A percentile compares a stretch with the other conserved stretches of the same genome.
These are phyloP conservation scores for Engystomops pustulosus DNA, from an alignment of 2,113 vertebrate genomes.

Conservation along the genomic window DNA sequence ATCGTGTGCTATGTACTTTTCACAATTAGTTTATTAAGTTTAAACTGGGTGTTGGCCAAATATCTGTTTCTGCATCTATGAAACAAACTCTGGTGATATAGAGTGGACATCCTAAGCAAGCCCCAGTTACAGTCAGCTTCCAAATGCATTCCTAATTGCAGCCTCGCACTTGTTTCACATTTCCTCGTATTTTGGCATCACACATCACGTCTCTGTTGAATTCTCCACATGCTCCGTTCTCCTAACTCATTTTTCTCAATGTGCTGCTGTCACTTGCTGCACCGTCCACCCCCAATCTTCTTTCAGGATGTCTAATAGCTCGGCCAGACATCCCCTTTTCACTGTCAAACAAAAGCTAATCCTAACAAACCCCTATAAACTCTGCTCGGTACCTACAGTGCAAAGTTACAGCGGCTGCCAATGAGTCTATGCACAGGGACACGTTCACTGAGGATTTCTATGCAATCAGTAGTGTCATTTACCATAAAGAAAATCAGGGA, in stretches of 20 bases:
- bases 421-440: constrained; percentile 7
- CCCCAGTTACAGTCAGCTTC: not conserved
- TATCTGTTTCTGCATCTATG: not conserved
- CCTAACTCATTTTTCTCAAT: constrained; percentile 54
- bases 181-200: constrained; percentile 24
- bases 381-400: not conserved
- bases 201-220: constrained; percentile 32
- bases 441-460: constrained; percentile 1
- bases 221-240: constrained; percentile 19
- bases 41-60: not conserved
- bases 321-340: constrained; percentile 36
- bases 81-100: not conserved
- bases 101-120: not conserved
- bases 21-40: not conserved
- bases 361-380: constrained; percentile 10
- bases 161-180: constrained; percentile 5
- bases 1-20: not conserved
- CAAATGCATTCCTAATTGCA: constrained; percentile 2
- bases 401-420: not conserved
- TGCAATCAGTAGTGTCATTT: constrained; percentile 10
- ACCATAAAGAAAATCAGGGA: not conserved
- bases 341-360: constrained; percentile 29
- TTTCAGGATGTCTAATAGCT: constrained; percentile 43
- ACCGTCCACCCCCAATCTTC: constrained; percentile 16
- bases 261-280: constrained; percentile 47